Percentiles rank a stretch among this genome's conserved stretches.
Conservation (phyloP, 2,888 invertebrate genomes). For the Dermolepida albohirtum region DNA sequence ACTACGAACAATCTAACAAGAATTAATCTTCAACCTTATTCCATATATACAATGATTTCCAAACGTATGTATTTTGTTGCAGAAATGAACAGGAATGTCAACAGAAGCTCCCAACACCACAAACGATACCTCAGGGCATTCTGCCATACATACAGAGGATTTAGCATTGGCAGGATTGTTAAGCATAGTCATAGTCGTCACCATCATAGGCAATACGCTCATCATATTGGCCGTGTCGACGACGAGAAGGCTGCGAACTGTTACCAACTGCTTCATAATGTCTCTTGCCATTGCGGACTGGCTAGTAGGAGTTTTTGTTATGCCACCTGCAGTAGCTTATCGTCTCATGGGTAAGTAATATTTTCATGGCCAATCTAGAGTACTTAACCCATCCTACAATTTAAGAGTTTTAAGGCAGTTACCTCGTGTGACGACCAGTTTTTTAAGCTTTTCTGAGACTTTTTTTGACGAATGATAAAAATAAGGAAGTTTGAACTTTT, state of each 20-base stretch:
- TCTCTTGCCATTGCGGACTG: conserved; percentile 94
- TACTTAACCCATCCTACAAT: too few species aligned
- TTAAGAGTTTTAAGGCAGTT: too few species aligned
- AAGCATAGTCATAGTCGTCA: conserved; percentile 77
- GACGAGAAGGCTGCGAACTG: conserved; percentile 86
- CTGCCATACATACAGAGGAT: conserved; percentile 33
- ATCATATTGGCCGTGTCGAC: conserved; percentile 91
- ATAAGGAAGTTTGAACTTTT: too few species aligned
- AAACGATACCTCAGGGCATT: conserved; percentile 30
- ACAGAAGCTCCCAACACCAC: conserved; percentile 53
- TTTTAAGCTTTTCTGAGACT: too few species aligned
- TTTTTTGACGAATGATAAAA: too few species aligned
- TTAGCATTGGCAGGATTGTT: conserved; percentile 72
- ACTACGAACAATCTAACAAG: too few species aligned
- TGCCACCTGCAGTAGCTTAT: conserved; percentile 94
- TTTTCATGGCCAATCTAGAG: too few species aligned
- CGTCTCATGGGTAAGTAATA: conserved; percentile 80
- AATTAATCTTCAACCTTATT: too few species aligned
- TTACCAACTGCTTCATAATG: conserved; percentile 96
- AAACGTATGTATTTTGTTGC: too few species aligned
- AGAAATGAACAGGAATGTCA: conserved; percentile 62
- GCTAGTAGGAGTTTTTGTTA: conserved; percentile 91
- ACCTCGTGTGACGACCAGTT: too few species aligned
- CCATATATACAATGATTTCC: too few species aligned
- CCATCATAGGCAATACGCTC: conserved; percentile 87